These are phyloP conservation scores for Spodoptera litura DNA, from an alignment of 1,140 invertebrate species.

Conservation along the genomic window DNA sequence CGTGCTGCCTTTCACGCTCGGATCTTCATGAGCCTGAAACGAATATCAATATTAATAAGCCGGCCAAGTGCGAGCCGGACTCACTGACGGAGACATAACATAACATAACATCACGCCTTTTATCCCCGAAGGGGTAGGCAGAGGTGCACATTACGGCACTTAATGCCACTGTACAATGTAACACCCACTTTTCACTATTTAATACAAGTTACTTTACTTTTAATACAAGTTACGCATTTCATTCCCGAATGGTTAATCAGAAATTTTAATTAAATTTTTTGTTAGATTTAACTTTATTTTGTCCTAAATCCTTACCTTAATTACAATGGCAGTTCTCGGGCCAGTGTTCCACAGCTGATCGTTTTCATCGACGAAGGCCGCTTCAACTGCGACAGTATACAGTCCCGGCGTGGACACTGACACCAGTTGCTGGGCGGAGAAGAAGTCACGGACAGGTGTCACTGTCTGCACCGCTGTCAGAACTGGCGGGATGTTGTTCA, in stretches of 20 bases:
- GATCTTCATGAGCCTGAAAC: slow-evolving; percentile 82
- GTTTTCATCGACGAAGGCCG: slow-evolving; percentile 89
- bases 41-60: slow-evolving; percentile 23
- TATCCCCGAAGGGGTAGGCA: no score
- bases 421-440: slow-evolving; percentile 90
- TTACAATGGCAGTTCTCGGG: slow-evolving; percentile 87
- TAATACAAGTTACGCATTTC: no score
- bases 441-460: slow-evolving; percentile 91
- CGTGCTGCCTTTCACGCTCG: slow-evolving; percentile 72
- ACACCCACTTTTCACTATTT: no score
- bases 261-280: no score
- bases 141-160: no score
- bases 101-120: no score
- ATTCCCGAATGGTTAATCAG: no score
- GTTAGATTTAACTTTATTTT: no score
- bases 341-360: slow-evolving; percentile 90
- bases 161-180: no score
- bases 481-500: slow-evolving; percentile 69
- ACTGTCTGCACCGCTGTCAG: slow-evolving; percentile 87
- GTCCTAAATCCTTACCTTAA: slow-evolving; percentile 82
- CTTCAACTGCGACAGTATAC: slow-evolving; percentile 88
- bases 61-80: no score
- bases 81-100: no score
- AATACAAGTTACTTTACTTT: no score
- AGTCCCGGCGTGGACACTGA: slow-evolving; percentile 84